phyloP scores from a whole-genome alignment of 2,888 invertebrate genomes.

The Ectemnius cavifrons region DNA sequence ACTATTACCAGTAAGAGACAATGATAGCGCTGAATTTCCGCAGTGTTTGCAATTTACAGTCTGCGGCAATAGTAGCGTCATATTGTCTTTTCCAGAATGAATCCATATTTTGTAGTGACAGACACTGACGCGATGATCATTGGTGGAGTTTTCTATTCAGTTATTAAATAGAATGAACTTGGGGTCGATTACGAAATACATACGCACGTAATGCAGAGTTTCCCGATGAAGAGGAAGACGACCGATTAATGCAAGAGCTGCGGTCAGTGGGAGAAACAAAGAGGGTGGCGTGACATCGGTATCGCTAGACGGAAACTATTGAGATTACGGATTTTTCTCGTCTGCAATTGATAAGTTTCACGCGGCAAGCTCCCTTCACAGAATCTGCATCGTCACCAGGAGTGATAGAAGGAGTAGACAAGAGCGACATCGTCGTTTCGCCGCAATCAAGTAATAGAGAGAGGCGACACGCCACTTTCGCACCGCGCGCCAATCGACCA shows the following conservation, averaged over 20 bases:
- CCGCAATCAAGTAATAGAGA: no score
- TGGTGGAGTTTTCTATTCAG: no score
- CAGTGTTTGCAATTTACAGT: not conserved
- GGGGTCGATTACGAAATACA: no score
- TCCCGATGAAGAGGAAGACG: not conserved
- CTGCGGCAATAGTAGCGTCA: no score
- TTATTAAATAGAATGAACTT: no score
- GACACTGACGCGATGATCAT: not conserved
- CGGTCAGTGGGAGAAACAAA: not conserved
- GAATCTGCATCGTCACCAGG: no score
- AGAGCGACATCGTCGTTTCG: no score
- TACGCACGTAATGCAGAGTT: not conserved
- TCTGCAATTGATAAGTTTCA: conserved; percentile 50
- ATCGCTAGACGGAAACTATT: not conserved
- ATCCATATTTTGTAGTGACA: no score
- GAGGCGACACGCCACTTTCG: no score
- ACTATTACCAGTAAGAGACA: not conserved
- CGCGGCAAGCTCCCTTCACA: no score
- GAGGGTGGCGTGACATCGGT: not conserved
- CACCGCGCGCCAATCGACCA: not conserved
- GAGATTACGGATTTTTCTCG: conserved; percentile 42
- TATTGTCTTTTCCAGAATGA: no score
- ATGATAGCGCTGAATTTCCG: not conserved
- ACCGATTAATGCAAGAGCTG: not conserved
- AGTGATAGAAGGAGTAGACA: no score